Conservation (phyloP, 2,888 invertebrate species). For the Clivina fossor region DNA sequence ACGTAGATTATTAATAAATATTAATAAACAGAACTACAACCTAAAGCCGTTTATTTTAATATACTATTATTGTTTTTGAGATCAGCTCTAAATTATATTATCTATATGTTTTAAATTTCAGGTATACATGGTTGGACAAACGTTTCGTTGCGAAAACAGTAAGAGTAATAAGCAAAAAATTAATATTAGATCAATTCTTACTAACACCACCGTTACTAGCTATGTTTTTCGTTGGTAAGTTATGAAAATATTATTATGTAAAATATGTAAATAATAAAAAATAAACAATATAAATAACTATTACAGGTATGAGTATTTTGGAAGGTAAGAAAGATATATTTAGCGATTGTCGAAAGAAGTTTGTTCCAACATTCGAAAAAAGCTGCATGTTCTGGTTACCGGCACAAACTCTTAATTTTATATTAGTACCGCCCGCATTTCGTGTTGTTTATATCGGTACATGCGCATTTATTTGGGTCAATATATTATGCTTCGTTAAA, state of each 20-base stretch:
- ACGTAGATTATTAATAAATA: too few relatives aligned
- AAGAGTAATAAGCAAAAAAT: constrained; percentile 66
- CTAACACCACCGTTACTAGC: constrained; percentile 73
- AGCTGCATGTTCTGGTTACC: constrained; percentile 86
- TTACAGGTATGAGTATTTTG: constrained; percentile 72
- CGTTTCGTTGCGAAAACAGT: constrained; percentile 66
- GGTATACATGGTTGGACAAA: constrained; percentile 79
- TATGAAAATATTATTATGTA: constrained; percentile 24
- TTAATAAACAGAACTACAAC: too few relatives aligned
- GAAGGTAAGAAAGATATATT: constrained; percentile 71
- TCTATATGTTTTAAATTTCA: too few relatives aligned
- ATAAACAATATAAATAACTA: neutral
- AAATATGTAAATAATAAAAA: neutral
- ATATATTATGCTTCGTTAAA: constrained; percentile 81
- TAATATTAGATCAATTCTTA: constrained; percentile 73
- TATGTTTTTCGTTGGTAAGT: constrained; percentile 72
- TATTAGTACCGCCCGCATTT: constrained; percentile 68
- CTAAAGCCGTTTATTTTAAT: too few relatives aligned
- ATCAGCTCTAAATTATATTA: too few relatives aligned
- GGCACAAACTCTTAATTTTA: constrained; percentile 76
- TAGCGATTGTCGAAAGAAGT: constrained; percentile 71
- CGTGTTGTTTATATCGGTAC: constrained; percentile 78
- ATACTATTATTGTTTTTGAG: too few relatives aligned
- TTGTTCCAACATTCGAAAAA: constrained; percentile 68
- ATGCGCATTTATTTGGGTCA: constrained; percentile 81